Evolutionary conservation across 1,140 invertebrate species (phyloP).

Genomic region (Bombus ignitus): DNA sequence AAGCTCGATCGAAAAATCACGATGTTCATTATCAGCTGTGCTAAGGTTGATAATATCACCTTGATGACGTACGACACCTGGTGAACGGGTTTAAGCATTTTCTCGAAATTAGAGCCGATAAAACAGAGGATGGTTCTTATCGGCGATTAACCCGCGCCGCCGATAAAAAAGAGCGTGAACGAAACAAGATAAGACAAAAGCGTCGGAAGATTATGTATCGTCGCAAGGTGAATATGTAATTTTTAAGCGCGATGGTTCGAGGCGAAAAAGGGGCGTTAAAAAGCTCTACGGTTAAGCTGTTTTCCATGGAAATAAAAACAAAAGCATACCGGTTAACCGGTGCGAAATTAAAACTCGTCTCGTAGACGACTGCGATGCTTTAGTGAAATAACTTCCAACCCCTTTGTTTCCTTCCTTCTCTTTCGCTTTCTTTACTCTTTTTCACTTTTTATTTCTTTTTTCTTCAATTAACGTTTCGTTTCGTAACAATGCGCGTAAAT

Average conservation of each 20-base stretch:
- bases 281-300: slow-evolving; percentile 36
- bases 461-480: slow-evolving; percentile 8
- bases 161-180: slow-evolving; percentile 13
- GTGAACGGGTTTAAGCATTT: slow-evolving; percentile 6
- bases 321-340: neutral
- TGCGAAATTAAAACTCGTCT: slow-evolving; percentile 43
- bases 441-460: neutral
- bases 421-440: neutral
- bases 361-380: slow-evolving; percentile 26
- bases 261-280: neutral
- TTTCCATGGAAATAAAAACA: slow-evolving; percentile 18
- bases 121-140: slow-evolving; percentile 51
- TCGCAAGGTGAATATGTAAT: neutral
- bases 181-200: slow-evolving; percentile 28
- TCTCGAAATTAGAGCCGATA: slow-evolving; percentile 44
- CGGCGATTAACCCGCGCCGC: slow-evolving; percentile 28
- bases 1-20: no score
- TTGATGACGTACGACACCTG: slow-evolving; percentile 55
- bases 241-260: neutral
- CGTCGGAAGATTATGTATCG: neutral
- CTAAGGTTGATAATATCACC: neutral
- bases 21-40: neutral
- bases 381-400: slow-evolving; percentile 24
- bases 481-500: neutral
- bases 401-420: neutral